These are phyloP conservation scores for Ctenomys sociabilis DNA, from an alignment of 2,113 vertebrate species.

Conservation along the genomic window DNA sequence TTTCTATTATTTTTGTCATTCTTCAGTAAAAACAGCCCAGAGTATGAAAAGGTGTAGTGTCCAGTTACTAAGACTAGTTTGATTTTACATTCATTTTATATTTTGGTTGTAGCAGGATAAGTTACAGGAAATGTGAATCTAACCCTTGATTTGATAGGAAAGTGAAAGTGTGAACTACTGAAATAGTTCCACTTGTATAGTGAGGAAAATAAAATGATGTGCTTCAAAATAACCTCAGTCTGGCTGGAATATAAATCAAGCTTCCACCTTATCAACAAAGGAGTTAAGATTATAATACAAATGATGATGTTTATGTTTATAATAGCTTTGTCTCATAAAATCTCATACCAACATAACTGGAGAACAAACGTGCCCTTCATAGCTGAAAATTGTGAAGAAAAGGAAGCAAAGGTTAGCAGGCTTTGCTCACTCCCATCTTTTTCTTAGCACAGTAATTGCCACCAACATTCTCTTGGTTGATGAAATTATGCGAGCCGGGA, in stretches of 20 bases:
- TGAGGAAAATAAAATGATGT: slow-evolving; percentile 12
- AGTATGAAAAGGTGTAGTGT: neutral
- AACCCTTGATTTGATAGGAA: slow-evolving; percentile 11
- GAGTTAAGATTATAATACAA: slow-evolving; percentile 12
- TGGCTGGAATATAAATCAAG: slow-evolving; percentile 44
- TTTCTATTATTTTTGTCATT: slow-evolving; percentile 43
- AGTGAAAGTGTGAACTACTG: neutral
- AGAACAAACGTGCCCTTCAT: neutral
- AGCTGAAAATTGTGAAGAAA: neutral
- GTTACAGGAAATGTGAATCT: slow-evolving; percentile 28
- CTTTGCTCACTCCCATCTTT: slow-evolving; percentile 46
- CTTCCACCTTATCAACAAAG: slow-evolving; percentile 38
- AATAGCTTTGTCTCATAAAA: slow-evolving; percentile 42
- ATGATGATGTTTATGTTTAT: neutral
- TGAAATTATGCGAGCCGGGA: slow-evolving; percentile 97
- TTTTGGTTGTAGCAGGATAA: slow-evolving; percentile 19
- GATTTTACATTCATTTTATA: neutral
- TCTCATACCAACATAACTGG: neutral
- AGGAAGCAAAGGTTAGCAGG: neutral
- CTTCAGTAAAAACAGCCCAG: slow-evolving; percentile 26
- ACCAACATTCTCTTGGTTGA: slow-evolving; percentile 98
- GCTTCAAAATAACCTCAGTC: slow-evolving; percentile 53
- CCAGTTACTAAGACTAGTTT: slow-evolving; percentile 1
- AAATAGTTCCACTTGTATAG: neutral
- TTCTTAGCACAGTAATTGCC: slow-evolving; percentile 94